Conservation (phyloP, 2,797 vertebrate species). For the Acestrorhynchus altus region DNA sequence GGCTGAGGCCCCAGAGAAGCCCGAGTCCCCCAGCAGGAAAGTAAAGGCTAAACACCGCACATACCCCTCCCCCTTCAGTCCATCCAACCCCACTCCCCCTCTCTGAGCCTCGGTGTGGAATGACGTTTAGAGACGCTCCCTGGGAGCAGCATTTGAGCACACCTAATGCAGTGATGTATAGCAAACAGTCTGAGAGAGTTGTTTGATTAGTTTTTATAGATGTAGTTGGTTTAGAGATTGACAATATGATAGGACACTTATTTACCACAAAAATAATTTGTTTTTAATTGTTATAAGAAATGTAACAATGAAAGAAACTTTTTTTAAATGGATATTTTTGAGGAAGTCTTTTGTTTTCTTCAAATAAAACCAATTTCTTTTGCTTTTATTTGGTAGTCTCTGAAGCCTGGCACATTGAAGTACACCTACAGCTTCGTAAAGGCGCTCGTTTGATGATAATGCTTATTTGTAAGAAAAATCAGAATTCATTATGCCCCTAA, state of each 20-base stretch:
- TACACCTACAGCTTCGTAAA: constrained; percentile 27
- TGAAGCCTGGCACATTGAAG: constrained; percentile 31
- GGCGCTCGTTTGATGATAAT: constrained; percentile 39
- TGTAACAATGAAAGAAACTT: neutral
- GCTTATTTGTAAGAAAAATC: constrained; percentile 32
- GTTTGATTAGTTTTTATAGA: too few species aligned
- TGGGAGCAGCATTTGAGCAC: constrained; percentile 50
- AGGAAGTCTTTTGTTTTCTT: neutral
- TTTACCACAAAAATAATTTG: neutral
- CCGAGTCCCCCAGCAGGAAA: constrained; percentile 83
- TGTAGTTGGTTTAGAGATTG: too few species aligned
- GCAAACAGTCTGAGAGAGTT: neutral
- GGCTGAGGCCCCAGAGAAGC: constrained; percentile 73
- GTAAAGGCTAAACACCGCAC: constrained; percentile 70
- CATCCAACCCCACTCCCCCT: neutral
- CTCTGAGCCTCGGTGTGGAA: constrained; percentile 65
- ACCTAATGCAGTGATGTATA: neutral
- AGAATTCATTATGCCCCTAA: constrained; percentile 18
- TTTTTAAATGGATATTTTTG: neutral
- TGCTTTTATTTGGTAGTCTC: neutral
- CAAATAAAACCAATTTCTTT: constrained; percentile 6
- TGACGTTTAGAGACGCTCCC: constrained; percentile 22
- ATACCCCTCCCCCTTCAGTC: constrained; percentile 46
- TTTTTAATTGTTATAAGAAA: neutral
- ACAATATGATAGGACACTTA: neutral